Evolutionary conservation across 2,797 vertebrate genomes (phyloP).

Genomic region (Acestrorhynchus altus): DNA sequence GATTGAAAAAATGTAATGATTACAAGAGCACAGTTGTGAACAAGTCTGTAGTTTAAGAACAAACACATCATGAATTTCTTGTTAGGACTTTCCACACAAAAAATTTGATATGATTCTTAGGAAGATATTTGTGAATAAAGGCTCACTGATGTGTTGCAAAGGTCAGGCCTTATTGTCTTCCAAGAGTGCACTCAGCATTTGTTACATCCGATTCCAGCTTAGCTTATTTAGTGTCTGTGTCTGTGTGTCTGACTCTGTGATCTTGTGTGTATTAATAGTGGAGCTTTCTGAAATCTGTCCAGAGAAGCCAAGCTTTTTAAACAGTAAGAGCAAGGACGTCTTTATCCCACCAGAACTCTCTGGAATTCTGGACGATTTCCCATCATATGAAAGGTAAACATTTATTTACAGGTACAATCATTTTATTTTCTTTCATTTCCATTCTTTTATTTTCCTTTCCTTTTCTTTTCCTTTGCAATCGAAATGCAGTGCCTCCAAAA

Average conservation of each 20-base stretch:
- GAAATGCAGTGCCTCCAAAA: slow-evolving; percentile 11
- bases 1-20: no score
- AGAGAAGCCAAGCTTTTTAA: slow-evolving; percentile 81
- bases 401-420: slow-evolving; percentile 14
- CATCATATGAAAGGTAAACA: slow-evolving; percentile 62
- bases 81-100: no score
- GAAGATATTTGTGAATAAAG: no score
- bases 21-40: no score
- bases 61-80: no score
- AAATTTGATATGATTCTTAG: no score
- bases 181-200: neutral
- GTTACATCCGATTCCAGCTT: neutral
- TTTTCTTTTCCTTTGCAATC: slow-evolving; percentile 7
- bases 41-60: no score
- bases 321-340: slow-evolving; percentile 80
- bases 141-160: neutral
- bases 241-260: slow-evolving; percentile 61
- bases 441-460: no score
- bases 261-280: slow-evolving; percentile 75
- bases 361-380: slow-evolving; percentile 73
- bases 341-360: slow-evolving; percentile 77
- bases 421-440: no score
- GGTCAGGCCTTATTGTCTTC: neutral
- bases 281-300: slow-evolving; percentile 77
- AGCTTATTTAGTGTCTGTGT: neutral